These are phyloP conservation scores for Pampusana beccarii DNA, from an alignment of 2,113 vertebrate species.

Conservation along the genomic window DNA sequence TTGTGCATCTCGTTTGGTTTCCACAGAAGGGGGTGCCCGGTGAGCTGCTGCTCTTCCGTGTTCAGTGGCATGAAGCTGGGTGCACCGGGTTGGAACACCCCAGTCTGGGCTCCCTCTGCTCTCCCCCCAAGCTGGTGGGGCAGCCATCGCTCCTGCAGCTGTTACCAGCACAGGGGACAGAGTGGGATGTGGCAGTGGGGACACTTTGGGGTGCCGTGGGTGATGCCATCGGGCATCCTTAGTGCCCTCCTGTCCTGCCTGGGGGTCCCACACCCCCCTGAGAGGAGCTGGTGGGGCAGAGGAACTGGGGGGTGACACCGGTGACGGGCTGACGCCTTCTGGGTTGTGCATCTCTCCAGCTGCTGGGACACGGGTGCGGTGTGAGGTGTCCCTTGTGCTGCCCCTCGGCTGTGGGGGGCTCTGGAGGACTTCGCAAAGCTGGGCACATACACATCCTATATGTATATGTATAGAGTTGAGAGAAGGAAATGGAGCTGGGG, in stretches of 20 bases:
- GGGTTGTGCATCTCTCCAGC: background rate
- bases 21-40: background rate
- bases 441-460: fast-evolving
- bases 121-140: background rate
- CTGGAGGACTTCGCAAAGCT: background rate
- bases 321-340: background rate
- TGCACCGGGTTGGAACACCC: background rate
- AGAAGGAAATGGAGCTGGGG: too few relatives aligned
- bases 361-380: fast-evolving
- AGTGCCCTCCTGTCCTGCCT: background rate
- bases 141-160: fast-evolving
- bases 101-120: fast-evolving
- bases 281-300: background rate
- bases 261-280: fast-evolving
- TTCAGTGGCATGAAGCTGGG: background rate
- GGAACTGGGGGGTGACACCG: background rate
- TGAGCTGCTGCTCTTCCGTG: background rate
- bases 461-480: too few relatives aligned
- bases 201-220: fast-evolving
- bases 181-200: background rate
- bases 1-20: background rate
- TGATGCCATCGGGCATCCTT: background rate
- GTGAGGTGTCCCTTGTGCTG: background rate
- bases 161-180: background rate
- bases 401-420: background rate